phyloP scores from a whole-genome alignment of 2,113 vertebrate genomes.

The Microcebus jonahi region DNA sequence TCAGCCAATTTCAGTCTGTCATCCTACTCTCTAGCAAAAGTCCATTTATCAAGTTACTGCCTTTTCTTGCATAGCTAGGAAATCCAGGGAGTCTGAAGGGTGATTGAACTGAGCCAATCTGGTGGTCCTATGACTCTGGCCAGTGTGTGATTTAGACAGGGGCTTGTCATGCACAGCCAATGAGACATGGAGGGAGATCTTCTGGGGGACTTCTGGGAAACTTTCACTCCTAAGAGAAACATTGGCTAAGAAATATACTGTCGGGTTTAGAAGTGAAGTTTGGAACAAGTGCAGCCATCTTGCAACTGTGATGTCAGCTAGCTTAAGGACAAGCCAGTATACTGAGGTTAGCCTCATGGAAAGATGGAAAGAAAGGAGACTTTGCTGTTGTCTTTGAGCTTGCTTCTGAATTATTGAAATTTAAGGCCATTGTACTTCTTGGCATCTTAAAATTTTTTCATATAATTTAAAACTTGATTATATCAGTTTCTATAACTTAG shows the following conservation, averaged over 20 bases:
- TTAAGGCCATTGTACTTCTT: neutral
- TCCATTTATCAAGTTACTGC: neutral
- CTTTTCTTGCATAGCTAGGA: neutral
- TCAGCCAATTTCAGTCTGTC: neutral
- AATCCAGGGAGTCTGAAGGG: neutral
- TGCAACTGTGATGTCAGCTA: neutral
- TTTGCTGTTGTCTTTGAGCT: neutral
- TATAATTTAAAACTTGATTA: neutral
- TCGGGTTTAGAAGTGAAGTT: neutral
- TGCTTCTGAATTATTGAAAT: neutral
- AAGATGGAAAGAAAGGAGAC: neutral
- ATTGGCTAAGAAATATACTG: neutral
- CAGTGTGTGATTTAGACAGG: neutral
- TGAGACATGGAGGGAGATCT: neutral
- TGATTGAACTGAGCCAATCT: neutral
- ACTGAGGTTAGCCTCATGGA: neutral
- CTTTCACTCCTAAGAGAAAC: neutral
- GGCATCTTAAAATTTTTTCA: neutral
- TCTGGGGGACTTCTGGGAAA: neutral
- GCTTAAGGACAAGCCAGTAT: neutral
- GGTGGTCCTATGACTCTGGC: fast-evolving
- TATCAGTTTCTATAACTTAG: neutral
- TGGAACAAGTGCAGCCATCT: neutral
- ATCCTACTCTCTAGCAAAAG: neutral
- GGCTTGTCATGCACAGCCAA: neutral